Conservation (phyloP, 2,888 invertebrate genomes). For the Tipula helvola region DNA sequence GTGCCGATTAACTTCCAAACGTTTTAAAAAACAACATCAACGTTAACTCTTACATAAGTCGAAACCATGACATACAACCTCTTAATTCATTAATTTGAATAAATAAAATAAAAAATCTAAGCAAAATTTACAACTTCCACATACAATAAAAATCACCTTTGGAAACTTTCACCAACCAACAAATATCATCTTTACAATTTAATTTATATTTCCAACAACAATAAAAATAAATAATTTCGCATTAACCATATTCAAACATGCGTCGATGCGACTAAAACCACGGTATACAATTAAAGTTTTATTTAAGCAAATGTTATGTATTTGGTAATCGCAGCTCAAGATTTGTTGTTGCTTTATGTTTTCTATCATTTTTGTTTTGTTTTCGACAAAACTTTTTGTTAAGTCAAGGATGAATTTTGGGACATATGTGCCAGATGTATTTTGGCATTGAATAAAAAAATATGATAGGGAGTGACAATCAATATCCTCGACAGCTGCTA, state of each 20-base stretch:
- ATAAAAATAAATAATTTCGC: not conserved
- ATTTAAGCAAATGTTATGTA: not conserved
- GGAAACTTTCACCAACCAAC: not conserved
- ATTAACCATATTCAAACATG: not conserved
- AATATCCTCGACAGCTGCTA: not conserved
- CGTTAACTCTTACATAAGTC: not conserved
- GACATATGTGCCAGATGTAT: not conserved
- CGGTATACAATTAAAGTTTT: not conserved
- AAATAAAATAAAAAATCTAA: not conserved
- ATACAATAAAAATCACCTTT: not conserved
- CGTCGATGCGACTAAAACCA: not conserved
- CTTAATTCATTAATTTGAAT: not conserved
- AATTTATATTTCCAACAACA: not conserved
- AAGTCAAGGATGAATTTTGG: not conserved
- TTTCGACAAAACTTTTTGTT: not conserved
- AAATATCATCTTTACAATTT: not conserved
- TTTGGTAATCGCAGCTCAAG: not conserved
- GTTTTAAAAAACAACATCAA: not conserved
- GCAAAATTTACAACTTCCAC: not conserved
- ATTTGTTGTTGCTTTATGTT: no score
- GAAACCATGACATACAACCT: not conserved
- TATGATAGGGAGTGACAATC: not conserved
- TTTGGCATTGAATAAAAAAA: not conserved
- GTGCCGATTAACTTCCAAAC: no score
- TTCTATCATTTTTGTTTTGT: no score